phyloP scores from a whole-genome alignment of 2,888 invertebrate genomes.

The Ectemnius lituratus region DNA sequence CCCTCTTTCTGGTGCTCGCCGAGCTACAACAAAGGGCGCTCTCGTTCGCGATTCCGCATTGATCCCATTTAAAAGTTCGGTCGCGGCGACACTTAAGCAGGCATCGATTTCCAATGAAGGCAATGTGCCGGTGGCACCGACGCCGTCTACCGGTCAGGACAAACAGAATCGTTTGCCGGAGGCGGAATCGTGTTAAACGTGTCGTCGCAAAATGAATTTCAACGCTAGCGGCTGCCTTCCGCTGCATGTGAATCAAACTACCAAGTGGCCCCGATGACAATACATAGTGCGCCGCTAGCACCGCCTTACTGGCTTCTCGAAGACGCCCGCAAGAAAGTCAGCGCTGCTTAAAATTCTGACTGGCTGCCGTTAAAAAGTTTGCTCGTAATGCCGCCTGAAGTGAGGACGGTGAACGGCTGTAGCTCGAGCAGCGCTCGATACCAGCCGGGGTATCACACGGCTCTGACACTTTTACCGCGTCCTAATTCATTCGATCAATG shows the following conservation, averaged over 20 bases:
- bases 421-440: slow-evolving; percentile 11
- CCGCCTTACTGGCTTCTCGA: too few species aligned
- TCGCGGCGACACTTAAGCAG: background rate
- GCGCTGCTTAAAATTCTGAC: slow-evolving; percentile 52
- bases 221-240: background rate
- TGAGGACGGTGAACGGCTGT: slow-evolving; percentile 15
- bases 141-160: background rate
- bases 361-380: slow-evolving; percentile 54
- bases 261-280: too few species aligned
- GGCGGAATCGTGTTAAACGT: background rate
- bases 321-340: background rate
- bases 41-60: background rate
- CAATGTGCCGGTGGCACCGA: background rate
- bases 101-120: slow-evolving; percentile 1
- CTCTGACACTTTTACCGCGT: slow-evolving; percentile 50
- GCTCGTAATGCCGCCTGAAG: slow-evolving; percentile 34
- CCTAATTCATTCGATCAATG: slow-evolving; percentile 51
- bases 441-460: slow-evolving; percentile 11
- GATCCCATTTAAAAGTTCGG: background rate
- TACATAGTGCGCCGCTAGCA: too few species aligned
- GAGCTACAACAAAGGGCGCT: too few species aligned
- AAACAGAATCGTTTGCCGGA: background rate
- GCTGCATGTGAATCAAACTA: too few species aligned
- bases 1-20: too few species aligned
- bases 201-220: slow-evolving; percentile 2